Evolutionary conservation across 1,140 invertebrate species (phyloP).

Genomic region (Anastatus disparis): DNA sequence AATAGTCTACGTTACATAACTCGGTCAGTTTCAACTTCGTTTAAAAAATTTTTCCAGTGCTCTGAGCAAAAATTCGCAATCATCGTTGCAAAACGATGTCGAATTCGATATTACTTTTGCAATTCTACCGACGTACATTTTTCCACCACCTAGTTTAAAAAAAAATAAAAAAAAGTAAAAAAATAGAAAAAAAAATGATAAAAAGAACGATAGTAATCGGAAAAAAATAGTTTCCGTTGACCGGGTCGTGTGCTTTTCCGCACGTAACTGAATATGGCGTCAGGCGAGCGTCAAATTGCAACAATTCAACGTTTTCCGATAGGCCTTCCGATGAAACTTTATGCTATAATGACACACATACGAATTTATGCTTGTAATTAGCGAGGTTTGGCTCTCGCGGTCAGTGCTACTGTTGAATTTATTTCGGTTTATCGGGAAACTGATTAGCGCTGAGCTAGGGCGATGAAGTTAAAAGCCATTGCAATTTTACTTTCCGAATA

Average conservation of each 20-base stretch:
- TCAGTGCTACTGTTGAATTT: neutral
- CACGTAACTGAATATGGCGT: no score
- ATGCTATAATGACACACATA: no score
- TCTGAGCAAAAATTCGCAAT: neutral
- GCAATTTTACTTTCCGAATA: neutral
- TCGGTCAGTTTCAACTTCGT: neutral
- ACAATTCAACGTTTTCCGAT: no score
- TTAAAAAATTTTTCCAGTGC: neutral
- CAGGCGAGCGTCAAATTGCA: no score
- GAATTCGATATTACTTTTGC: neutral
- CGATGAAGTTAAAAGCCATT: conserved; percentile 9
- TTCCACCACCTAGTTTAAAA: no score
- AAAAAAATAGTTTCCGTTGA: no score
- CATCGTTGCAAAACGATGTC: neutral
- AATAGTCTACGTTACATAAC: neutral
- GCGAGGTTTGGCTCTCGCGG: neutral
- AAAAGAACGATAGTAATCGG: no score
- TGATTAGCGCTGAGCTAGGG: neutral
- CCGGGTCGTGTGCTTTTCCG: no score
- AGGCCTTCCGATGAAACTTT: conserved; percentile 16
- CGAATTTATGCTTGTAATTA: conserved; percentile 20
- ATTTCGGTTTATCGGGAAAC: conserved; percentile 27
- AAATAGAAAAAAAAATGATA: no score
- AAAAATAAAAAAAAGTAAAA: no score
- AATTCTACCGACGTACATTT: no score